These are phyloP conservation scores for Acrocephalus kingi DNA, from an alignment of 2,113 vertebrate genomes.

Conservation along the genomic window DNA sequence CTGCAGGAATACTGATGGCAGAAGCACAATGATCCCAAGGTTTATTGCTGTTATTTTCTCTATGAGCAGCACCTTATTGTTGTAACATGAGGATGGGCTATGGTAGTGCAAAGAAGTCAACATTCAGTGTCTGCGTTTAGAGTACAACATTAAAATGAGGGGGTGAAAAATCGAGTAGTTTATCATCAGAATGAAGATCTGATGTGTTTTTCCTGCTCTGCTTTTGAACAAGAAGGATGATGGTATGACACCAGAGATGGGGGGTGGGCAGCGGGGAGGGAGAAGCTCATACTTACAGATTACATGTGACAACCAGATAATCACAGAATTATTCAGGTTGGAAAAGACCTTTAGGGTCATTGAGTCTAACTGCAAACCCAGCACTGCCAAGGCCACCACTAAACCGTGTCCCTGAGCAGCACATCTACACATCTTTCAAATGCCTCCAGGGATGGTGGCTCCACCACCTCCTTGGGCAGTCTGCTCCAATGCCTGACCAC, in stretches of 20 bases:
- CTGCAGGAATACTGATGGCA: not conserved
- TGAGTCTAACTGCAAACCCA: not conserved
- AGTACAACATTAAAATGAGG: not conserved
- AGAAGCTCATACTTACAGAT: not conserved
- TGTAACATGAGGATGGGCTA: not conserved
- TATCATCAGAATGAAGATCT: not conserved
- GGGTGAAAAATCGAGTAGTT: not conserved
- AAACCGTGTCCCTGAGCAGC: not conserved
- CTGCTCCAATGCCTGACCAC: not conserved
- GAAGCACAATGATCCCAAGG: not conserved
- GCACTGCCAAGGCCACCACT: not conserved
- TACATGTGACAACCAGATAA: not conserved
- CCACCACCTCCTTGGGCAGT: not conserved
- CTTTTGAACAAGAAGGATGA: not conserved
- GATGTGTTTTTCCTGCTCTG: not conserved
- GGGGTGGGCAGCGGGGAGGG: fast-evolving
- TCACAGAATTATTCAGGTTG: not conserved
- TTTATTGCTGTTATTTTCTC: not conserved
- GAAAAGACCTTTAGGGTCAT: not conserved
- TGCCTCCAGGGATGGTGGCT: not conserved
- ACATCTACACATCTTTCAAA: not conserved
- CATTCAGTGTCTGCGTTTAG: not conserved
- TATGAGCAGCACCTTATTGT: not conserved
- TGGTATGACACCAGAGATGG: not conserved
- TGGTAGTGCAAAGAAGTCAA: not conserved